phyloP scores from a whole-genome alignment of 2,797 vertebrate species.

The Podarcis lilfordi region DNA sequence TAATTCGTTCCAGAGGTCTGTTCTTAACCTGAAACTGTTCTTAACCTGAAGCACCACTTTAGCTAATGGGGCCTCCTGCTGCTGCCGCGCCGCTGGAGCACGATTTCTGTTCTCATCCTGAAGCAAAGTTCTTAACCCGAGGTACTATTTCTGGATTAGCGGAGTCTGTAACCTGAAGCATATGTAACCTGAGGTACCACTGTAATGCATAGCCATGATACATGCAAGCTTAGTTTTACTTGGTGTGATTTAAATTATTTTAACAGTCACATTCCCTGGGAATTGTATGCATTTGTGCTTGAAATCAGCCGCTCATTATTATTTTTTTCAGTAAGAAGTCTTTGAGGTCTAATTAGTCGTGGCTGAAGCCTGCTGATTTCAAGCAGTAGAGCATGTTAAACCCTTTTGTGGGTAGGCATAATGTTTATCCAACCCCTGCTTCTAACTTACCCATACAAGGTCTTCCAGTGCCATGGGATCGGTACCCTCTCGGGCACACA shows the following conservation, averaged over 20 bases:
- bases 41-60: too few relatives aligned
- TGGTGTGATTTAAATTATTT: not conserved
- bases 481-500: constrained; percentile 89
- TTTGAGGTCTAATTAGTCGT: not conserved
- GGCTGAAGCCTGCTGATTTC: rapidly evolving
- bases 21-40: too few relatives aligned
- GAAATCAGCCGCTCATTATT: rapidly evolving
- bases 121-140: too few relatives aligned
- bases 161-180: too few relatives aligned
- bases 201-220: not conserved
- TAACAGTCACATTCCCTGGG: rapidly evolving
- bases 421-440: not conserved
- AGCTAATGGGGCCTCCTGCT: too few relatives aligned
- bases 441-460: constrained; percentile 89
- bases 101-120: too few relatives aligned
- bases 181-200: too few relatives aligned
- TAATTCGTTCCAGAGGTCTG: too few relatives aligned
- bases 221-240: not conserved
- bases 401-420: not conserved
- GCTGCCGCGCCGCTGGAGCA: too few relatives aligned
- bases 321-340: rapidly evolving
- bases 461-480: constrained; percentile 87
- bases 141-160: too few relatives aligned
- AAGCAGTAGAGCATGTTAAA: not conserved
- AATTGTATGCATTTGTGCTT: not conserved